Percentiles rank a stretch among this genome's conserved stretches.
phyloP scores from a whole-genome alignment of 1,140 invertebrate genomes.

The Caerostris extrusa region DNA sequence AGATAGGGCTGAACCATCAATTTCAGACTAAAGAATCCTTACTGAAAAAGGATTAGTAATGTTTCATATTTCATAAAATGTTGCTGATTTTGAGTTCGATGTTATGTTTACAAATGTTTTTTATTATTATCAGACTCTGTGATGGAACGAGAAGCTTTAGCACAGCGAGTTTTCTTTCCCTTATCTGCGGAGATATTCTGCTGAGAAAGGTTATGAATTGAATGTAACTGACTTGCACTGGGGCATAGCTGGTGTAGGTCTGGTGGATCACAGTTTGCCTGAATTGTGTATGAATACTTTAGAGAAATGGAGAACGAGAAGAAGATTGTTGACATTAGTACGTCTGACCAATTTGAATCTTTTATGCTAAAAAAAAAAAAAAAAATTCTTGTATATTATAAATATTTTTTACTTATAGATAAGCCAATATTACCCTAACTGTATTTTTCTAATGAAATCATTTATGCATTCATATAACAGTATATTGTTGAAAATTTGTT shows the following conservation, averaged over 20 bases:
- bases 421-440: too few species aligned
- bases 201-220: slow-evolving; percentile 85
- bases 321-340: slow-evolving; percentile 73
- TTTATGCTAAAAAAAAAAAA: neutral
- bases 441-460: too few species aligned
- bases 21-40: too few species aligned
- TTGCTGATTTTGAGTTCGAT: too few species aligned
- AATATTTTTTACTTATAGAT: neutral
- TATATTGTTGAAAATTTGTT: too few species aligned
- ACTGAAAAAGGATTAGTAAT: too few species aligned
- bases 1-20: too few species aligned
- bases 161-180: slow-evolving; percentile 87
- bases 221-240: slow-evolving; percentile 88
- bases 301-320: slow-evolving; percentile 69
- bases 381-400: neutral
- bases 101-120: too few species aligned
- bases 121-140: slow-evolving; percentile 58
- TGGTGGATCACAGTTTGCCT: slow-evolving; percentile 87
- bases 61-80: too few species aligned
- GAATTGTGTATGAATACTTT: slow-evolving; percentile 86
- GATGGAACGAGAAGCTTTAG: slow-evolving; percentile 86
- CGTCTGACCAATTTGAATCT: neutral
- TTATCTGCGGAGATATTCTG: slow-evolving; percentile 84
- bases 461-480: too few species aligned
- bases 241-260: slow-evolving; percentile 87